Evolutionary conservation across 2,888 invertebrate species (phyloP).

Genomic region (Pollenia labialis): DNA sequence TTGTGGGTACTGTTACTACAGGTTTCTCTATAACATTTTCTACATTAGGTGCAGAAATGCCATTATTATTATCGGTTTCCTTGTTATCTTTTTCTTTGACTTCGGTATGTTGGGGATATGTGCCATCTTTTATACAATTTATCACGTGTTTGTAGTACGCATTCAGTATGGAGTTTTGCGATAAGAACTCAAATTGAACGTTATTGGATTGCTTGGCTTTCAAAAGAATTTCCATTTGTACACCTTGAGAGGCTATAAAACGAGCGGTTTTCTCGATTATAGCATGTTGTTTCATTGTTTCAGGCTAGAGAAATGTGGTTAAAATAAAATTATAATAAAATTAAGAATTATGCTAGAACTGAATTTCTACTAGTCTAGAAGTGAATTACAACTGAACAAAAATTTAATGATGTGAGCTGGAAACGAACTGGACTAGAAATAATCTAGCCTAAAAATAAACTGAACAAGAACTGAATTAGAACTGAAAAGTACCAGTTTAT

Average conservation of each 20-base stretch:
- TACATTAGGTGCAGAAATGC: background rate
- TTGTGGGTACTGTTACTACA: constrained; percentile 85
- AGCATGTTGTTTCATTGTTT: constrained; percentile 93
- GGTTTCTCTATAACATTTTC: constrained; percentile 70
- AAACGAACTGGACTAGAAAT: no score
- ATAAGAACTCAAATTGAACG: constrained; percentile 96
- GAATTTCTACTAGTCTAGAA: no score
- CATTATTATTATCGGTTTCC: constrained; percentile 31
- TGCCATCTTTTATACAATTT: constrained; percentile 88
- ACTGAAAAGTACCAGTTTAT: no score
- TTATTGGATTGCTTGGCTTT: constrained; percentile 98
- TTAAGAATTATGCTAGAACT: background rate
- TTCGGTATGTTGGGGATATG: constrained; percentile 84
- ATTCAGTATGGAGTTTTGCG: constrained; percentile 92
- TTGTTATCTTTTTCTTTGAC: constrained; percentile 47
- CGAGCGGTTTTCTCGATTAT: constrained; percentile 97
- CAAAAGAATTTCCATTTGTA: constrained; percentile 99
- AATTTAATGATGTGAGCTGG: no score
- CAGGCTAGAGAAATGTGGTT: constrained; percentile 87
- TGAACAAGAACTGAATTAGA: no score
- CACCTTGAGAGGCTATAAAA: constrained; percentile 94
- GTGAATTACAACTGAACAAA: no score
- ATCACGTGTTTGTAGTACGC: constrained; percentile 94
- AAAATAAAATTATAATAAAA: background rate
- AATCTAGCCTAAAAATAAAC: no score